These are phyloP conservation scores for Brevimyrus niger DNA, from an alignment of 2,113 vertebrate genomes.

Conservation along the genomic window DNA sequence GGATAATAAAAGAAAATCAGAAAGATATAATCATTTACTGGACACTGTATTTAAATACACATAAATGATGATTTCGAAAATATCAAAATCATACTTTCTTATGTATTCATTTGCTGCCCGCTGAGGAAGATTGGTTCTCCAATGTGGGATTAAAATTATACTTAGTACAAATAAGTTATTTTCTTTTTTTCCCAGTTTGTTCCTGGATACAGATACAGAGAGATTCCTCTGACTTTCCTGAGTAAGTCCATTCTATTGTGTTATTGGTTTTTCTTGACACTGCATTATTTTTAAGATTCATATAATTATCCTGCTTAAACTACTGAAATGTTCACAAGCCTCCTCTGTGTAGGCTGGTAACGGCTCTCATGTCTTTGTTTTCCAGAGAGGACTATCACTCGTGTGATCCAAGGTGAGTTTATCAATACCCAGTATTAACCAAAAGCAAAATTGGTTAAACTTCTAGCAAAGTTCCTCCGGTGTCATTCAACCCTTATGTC, in stretches of 20 bases:
- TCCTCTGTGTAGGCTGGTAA: background rate
- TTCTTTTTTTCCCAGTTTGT: constrained; percentile 67
- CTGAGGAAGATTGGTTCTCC: background rate
- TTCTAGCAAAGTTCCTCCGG: background rate
- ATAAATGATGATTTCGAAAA: background rate
- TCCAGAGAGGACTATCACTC: constrained; percentile 46
- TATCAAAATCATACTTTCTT: background rate
- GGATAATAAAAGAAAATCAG: background rate
- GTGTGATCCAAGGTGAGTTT: constrained; percentile 33
- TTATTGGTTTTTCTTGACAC: background rate
- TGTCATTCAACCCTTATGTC: background rate
- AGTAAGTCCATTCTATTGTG: constrained; percentile 69
- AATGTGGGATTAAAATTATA: background rate
- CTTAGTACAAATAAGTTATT: background rate
- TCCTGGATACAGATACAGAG: constrained; percentile 78
- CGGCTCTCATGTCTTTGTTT: constrained; percentile 20
- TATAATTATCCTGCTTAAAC: background rate
- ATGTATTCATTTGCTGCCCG: background rate
- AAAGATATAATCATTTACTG: background rate
- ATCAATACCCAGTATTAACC: background rate
- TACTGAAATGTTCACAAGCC: background rate
- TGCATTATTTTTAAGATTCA: background rate
- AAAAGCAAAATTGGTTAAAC: background rate
- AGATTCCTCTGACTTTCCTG: constrained; percentile 82
- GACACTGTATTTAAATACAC: background rate